Conservation (phyloP, 2,113 vertebrate genomes). For the Macaca nemestrina region DNA sequence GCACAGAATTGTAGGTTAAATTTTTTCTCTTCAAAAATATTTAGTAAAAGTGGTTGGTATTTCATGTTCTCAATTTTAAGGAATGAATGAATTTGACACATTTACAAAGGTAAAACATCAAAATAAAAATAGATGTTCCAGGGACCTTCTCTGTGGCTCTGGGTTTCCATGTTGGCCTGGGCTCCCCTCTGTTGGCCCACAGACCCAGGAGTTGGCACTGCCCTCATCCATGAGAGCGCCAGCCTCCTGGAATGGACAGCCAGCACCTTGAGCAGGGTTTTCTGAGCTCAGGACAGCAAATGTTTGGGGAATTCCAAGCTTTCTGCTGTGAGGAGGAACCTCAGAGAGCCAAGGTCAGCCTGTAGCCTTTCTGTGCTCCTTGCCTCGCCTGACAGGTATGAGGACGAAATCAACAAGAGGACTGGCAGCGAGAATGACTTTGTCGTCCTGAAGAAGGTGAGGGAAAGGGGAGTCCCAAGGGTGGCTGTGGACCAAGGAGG, state of each 20-base stretch:
- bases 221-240: background rate
- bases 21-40: background rate
- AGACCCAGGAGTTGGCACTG: background rate
- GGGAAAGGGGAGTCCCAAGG: background rate
- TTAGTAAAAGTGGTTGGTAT: background rate
- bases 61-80: background rate
- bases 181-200: background rate
- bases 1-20: background rate
- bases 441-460: conserved; percentile 95
- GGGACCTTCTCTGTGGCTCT: background rate
- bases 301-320: background rate
- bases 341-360: background rate
- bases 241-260: background rate
- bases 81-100: background rate
- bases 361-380: background rate
- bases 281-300: background rate
- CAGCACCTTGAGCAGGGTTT: background rate
- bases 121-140: background rate
- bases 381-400: conserved; percentile 85
- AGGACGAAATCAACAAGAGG: conserved; percentile 95
- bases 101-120: background rate
- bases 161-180: background rate
- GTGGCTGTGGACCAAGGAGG: background rate
- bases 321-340: background rate
- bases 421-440: conserved; percentile 92